These are phyloP conservation scores for Scaptomyza tumidula DNA, from an alignment of 2,888 invertebrate genomes.

Conservation along the genomic window DNA sequence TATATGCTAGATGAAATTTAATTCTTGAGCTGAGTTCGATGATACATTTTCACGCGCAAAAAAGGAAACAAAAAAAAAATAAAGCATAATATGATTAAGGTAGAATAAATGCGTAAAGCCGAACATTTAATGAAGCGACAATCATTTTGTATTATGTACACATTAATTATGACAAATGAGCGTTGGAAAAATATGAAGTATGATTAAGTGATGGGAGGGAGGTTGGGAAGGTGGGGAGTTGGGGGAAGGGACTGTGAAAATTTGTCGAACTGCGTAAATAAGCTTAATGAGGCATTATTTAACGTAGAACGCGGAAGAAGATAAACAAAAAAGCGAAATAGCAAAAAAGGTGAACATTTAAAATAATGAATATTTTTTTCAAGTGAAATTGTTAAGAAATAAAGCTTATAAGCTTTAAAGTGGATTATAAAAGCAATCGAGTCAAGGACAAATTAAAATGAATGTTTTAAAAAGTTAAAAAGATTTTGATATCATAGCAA, in stretches of 20 bases:
- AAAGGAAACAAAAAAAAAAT: not conserved
- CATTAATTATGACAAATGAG: constrained; percentile 57
- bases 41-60: constrained; percentile 4
- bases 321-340: constrained; percentile 23
- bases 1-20: constrained; percentile 31
- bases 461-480: not conserved
- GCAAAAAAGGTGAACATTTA: not conserved
- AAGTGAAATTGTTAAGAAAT: not conserved
- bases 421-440: not conserved
- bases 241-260: constrained; percentile 17
- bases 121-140: constrained; percentile 55
- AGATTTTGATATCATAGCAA: not conserved
- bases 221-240: not conserved
- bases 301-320: constrained; percentile 20
- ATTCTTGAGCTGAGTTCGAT: constrained; percentile 38
- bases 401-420: not conserved
- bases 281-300: constrained; percentile 63
- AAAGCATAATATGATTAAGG: constrained; percentile 19
- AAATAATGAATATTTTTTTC: not conserved
- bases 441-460: not conserved
- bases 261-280: constrained; percentile 54
- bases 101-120: constrained; percentile 31
- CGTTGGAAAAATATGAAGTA: not conserved
- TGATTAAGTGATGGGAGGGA: not conserved
- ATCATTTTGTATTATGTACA: constrained; percentile 50